Conservation (phyloP, 2,797 vertebrate genomes). For the Lepilemur ruficaudatus region DNA sequence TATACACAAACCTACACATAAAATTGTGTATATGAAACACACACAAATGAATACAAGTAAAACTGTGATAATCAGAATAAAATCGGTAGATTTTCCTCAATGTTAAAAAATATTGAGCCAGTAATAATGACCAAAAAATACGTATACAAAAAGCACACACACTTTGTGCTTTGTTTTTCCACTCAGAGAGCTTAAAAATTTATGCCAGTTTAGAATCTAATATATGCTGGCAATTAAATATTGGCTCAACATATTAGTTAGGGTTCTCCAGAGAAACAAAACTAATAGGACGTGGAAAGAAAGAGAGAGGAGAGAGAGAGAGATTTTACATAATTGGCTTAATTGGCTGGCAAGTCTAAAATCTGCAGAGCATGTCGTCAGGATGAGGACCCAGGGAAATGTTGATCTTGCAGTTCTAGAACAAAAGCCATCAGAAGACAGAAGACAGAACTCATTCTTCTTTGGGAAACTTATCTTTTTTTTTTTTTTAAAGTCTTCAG, state of each 20-base stretch:
- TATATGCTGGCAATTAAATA: not conserved
- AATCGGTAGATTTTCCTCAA: not conserved
- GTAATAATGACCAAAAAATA: not conserved
- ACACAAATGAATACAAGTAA: not conserved
- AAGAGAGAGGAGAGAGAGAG: not conserved
- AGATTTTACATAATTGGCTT: not conserved
- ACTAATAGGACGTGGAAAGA: not conserved
- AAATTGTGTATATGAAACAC: no score
- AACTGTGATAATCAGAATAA: not conserved
- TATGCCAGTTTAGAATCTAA: not conserved
- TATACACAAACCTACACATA: not conserved
- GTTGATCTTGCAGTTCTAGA: not conserved
- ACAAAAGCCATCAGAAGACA: not conserved
- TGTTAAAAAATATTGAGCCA: not conserved
- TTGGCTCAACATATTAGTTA: not conserved
- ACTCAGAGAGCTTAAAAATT: not conserved
- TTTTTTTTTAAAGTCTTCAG: not conserved
- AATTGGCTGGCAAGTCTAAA: not conserved
- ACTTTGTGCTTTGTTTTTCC: not conserved
- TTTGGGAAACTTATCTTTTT: not conserved
- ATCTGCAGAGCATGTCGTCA: not conserved
- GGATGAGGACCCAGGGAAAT: not conserved
- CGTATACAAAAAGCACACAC: not conserved
- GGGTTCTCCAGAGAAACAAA: not conserved
- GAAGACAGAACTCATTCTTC: not conserved